Evolutionary conservation across 2,888 invertebrate species (phyloP).

Genomic region (Aspidiotus rigidus): DNA sequence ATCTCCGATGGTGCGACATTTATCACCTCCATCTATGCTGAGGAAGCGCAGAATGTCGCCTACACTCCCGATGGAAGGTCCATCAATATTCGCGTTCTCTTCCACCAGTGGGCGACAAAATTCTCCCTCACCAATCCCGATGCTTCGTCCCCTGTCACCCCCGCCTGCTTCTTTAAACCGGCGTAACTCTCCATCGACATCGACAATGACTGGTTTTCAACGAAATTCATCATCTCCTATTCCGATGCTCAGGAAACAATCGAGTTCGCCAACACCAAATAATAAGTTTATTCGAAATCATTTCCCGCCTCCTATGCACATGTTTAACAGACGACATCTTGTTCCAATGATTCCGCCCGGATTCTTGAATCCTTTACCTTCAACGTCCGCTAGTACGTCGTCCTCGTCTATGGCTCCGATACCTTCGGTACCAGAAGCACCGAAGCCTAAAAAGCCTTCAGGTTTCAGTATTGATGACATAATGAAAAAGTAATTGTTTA

Average conservation of each 20-base stretch:
- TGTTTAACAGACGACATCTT: constrained; percentile 33
- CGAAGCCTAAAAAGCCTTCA: constrained; percentile 51
- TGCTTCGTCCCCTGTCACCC: constrained; percentile 46
- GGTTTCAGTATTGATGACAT: constrained; percentile 87
- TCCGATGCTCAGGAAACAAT: constrained; percentile 37
- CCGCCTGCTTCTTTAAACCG: constrained; percentile 40
- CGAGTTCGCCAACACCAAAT: constrained; percentile 35
- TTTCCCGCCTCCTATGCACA: constrained; percentile 40
- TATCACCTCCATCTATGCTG: constrained; percentile 2
- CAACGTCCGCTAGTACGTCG: constrained; percentile 44
- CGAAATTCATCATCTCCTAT: constrained; percentile 36
- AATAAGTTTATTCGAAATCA: constrained; percentile 37
- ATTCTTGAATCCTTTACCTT: constrained; percentile 8
- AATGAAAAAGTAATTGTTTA: constrained; percentile 51
- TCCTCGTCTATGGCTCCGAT: constrained; percentile 37
- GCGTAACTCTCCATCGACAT: constrained; percentile 35
- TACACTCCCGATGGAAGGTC: not conserved
- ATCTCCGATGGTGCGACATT: constrained; percentile 6
- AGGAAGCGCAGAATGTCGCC: not conserved
- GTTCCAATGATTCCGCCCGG: constrained; percentile 34
- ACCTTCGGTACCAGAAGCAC: constrained; percentile 42
- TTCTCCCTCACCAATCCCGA: constrained; percentile 35
- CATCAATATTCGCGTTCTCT: too few species aligned
- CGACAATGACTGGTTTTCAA: constrained; percentile 7
- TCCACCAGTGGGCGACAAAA: not conserved